Evolutionary conservation across 2,888 invertebrate genomes (phyloP).

Genomic region (Epistrophella euchroma): DNA sequence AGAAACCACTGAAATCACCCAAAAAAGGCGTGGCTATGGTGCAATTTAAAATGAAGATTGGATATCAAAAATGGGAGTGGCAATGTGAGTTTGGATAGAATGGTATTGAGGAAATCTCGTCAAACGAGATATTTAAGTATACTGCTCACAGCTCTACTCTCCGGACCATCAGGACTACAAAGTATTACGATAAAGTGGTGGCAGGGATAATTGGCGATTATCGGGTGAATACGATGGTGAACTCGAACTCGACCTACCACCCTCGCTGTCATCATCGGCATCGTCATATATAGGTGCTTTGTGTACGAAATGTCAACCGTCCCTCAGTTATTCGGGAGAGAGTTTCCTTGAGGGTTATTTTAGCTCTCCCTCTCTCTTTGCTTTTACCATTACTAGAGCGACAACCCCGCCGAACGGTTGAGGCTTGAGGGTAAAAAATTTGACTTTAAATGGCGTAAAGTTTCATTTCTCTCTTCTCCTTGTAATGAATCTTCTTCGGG

Average conservation of each 20-base stretch:
- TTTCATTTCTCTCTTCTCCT: conserved; percentile 36
- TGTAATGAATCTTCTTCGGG: conserved; percentile 14
- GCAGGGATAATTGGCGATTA: conserved; percentile 75
- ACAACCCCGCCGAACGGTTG: background rate
- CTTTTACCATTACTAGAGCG: background rate
- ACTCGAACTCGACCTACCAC: conserved; percentile 76
- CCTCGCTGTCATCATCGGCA: conserved; percentile 56
- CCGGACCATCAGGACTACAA: conserved; percentile 3
- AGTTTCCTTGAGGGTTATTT: conserved; percentile 45
- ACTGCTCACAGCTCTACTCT: conserved; percentile 39
- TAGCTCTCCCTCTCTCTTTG: conserved; percentile 17
- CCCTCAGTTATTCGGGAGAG: conserved; percentile 4
- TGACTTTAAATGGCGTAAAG: conserved; percentile 75
- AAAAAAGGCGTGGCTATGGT: conserved; percentile 50
- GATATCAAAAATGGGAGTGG: conserved; percentile 60
- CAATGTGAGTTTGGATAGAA: conserved; percentile 31
- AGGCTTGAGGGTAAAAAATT: conserved; percentile 56
- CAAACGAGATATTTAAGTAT: conserved; percentile 56
- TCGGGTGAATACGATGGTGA: conserved; percentile 74
- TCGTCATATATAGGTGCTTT: conserved; percentile 15
- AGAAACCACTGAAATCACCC: conserved; percentile 35
- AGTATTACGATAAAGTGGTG: conserved; percentile 41
- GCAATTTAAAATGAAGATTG: conserved; percentile 73
- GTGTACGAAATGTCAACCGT: conserved; percentile 38
- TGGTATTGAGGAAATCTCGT: conserved; percentile 60